phyloP scores from a whole-genome alignment of 1,140 invertebrate genomes.

The Cydia pomonella region DNA sequence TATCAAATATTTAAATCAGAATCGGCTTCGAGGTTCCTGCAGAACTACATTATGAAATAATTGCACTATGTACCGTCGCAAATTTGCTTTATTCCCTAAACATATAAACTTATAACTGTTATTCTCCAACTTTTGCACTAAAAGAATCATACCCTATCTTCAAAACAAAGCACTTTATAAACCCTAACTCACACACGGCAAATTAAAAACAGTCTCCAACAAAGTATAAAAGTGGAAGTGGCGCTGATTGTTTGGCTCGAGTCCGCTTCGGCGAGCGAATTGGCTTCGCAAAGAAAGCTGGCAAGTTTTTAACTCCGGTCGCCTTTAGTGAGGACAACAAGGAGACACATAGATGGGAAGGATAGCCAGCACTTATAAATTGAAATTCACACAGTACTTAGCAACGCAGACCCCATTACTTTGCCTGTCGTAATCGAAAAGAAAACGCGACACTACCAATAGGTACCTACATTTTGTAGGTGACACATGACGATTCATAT shows the following conservation, averaged over 20 bases:
- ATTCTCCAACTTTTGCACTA: constrained; percentile 4
- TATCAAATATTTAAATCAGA: too few species aligned
- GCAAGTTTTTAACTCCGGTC: constrained; percentile 26
- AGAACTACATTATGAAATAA: not conserved
- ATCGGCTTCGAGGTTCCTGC: not conserved
- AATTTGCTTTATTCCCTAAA: not conserved
- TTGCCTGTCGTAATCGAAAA: too few species aligned
- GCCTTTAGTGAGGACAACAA: constrained; percentile 7
- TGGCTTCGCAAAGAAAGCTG: constrained; percentile 27
- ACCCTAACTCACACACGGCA: constrained; percentile 10
- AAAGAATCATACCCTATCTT: constrained; percentile 13
- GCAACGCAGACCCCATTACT: too few species aligned
- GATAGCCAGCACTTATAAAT: not conserved
- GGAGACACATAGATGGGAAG: not conserved
- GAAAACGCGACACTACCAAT: too few species aligned
- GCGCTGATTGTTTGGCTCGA: constrained; percentile 30
- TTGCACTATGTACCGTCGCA: not conserved
- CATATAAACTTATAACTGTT: not conserved
- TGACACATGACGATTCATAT: too few species aligned
- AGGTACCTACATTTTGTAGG: too few species aligned
- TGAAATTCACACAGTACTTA: not conserved
- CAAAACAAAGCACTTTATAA: constrained; percentile 24
- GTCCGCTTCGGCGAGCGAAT: constrained; percentile 18
- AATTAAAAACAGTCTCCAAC: constrained; percentile 27
- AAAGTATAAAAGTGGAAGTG: constrained; percentile 20